Conservation (phyloP, 1,140 invertebrate genomes). For the Drosophila hydei region DNA sequence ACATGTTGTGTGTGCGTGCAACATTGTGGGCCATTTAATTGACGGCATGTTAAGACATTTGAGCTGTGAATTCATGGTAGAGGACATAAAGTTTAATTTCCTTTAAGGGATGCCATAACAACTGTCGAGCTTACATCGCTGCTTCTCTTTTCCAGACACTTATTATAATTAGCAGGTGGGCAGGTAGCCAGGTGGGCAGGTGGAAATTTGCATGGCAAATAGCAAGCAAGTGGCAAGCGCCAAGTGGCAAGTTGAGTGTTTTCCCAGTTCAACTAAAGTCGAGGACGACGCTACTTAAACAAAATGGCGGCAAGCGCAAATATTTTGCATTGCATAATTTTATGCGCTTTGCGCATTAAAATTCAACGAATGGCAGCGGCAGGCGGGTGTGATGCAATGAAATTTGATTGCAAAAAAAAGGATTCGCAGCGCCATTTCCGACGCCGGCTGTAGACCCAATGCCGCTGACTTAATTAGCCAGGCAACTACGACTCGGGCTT, state of each 20-base stretch:
- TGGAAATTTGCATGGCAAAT: slow-evolving; percentile 56
- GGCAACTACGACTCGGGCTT: slow-evolving; percentile 24
- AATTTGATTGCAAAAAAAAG: slow-evolving; percentile 75
- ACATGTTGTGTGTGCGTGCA: not conserved
- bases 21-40: slow-evolving; percentile 15
- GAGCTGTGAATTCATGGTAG: slow-evolving; percentile 9
- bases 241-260: slow-evolving; percentile 33
- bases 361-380: slow-evolving; percentile 26
- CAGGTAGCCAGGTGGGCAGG: slow-evolving; percentile 12
- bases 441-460: slow-evolving; percentile 52
- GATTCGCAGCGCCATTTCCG: slow-evolving; percentile 67
- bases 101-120: slow-evolving; percentile 5
- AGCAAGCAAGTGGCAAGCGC: slow-evolving; percentile 34
- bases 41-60: slow-evolving; percentile 8
- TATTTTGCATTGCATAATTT: slow-evolving; percentile 79
- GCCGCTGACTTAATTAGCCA: slow-evolving; percentile 76
- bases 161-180: slow-evolving; percentile 59
- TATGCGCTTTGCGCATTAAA: slow-evolving; percentile 60
- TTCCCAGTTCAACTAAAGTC: slow-evolving; percentile 32
- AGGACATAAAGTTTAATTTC: slow-evolving; percentile 38
- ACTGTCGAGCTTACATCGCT: slow-evolving; percentile 9
- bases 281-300: slow-evolving; percentile 45
- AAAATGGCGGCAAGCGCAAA: slow-evolving; percentile 60
- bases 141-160: slow-evolving; percentile 23
- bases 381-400: slow-evolving; percentile 50